phyloP scores from a whole-genome alignment of 2,888 invertebrate species.

The Trachelus stipa region DNA sequence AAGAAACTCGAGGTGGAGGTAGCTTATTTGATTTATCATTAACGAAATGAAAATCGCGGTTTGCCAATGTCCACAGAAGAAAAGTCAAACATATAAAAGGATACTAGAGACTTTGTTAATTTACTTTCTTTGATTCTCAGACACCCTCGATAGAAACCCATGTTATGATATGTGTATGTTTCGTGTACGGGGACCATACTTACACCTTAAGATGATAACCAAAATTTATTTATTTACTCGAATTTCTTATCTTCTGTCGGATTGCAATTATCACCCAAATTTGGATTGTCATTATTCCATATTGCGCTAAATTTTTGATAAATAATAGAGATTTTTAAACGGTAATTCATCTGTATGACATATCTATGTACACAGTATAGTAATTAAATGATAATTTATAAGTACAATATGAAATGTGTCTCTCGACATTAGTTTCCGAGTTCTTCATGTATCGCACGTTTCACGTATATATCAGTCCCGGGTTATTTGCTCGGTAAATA shows the following conservation, averaged over 20 bases:
- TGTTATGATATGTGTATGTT: background rate
- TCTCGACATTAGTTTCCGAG: background rate
- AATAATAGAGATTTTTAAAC: background rate
- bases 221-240: too few relatives aligned
- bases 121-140: background rate
- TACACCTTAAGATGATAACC: too few relatives aligned
- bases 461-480: background rate
- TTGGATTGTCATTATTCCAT: background rate
- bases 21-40: constrained; percentile 29
- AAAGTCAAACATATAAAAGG: background rate
- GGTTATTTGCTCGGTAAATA: background rate
- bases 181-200: background rate
- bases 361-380: background rate
- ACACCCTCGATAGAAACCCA: background rate
- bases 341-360: background rate
- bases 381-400: background rate
- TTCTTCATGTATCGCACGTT: background rate
- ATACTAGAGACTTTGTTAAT: background rate
- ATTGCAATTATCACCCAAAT: background rate
- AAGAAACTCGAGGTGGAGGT: background rate
- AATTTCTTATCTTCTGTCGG: background rate
- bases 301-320: background rate
- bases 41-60: constrained; percentile 26
- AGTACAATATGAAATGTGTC: background rate
- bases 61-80: constrained; percentile 5